Percentiles rank a stretch among this genome's conserved stretches.
These are phyloP conservation scores for Pagetopsis macropterus DNA, from an alignment of 2,797 vertebrate genomes.

Conservation along the genomic window DNA sequence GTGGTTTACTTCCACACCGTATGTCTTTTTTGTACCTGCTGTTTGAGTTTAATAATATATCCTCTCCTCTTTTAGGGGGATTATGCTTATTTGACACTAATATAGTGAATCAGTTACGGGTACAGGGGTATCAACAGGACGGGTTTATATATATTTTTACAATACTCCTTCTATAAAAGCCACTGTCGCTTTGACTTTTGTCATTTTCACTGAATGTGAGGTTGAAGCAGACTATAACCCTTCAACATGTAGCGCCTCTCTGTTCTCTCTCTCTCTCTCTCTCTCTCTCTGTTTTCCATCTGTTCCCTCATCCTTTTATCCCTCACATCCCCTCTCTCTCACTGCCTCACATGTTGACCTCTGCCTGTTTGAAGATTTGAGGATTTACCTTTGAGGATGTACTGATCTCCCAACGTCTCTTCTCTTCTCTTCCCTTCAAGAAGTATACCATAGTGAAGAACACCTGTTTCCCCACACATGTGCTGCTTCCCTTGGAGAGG, in stretches of 20 bases:
- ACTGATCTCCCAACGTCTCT: slow-evolving; percentile 11
- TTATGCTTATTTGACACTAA: not conserved
- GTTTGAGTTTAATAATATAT: too few relatives aligned
- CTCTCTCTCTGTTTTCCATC: not conserved
- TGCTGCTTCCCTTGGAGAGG: slow-evolving; percentile 32
- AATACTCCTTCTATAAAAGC: too few relatives aligned
- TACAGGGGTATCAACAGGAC: not conserved
- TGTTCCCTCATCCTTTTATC: slow-evolving; percentile 31
- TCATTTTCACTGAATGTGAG: not conserved
- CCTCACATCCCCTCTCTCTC: slow-evolving; percentile 13
- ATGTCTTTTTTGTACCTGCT: not conserved
- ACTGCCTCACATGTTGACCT: slow-evolving; percentile 21
- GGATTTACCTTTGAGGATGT: slow-evolving; percentile 26
- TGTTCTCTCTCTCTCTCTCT: not conserved
- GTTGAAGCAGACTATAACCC: not conserved
- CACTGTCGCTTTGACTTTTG: not conserved
- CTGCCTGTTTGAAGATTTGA: slow-evolving; percentile 38
- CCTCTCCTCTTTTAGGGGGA: not conserved
- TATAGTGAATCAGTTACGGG: not conserved
- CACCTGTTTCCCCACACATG: slow-evolving; percentile 44
- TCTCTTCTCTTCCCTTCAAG: not conserved
- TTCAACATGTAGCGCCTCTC: not conserved
- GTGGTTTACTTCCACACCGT: not conserved
- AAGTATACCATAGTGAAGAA: slow-evolving; percentile 27
- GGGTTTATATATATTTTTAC: not conserved